phyloP scores from a whole-genome alignment of 2,797 vertebrate genomes.

The Takifugu ocellatus region DNA sequence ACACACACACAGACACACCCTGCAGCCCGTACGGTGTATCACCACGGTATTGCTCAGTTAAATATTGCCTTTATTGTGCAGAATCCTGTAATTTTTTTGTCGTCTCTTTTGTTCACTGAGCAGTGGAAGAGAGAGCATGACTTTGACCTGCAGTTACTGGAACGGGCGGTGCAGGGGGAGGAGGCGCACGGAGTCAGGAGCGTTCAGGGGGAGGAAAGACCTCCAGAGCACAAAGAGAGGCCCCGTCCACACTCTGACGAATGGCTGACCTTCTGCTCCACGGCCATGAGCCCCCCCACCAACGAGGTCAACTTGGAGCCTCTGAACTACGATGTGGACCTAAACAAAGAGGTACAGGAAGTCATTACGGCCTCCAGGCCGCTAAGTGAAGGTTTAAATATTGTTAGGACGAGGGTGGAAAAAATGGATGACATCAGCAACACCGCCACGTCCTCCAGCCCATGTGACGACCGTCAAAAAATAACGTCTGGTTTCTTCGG shows the following conservation, averaged over 20 bases:
- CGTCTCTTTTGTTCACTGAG: conserved; percentile 52
- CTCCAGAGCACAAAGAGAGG: conserved; percentile 78
- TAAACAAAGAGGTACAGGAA: conserved; percentile 86
- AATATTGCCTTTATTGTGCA: neutral
- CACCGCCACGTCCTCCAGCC: too few species aligned
- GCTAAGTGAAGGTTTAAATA: neutral
- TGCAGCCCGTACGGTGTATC: conserved; percentile 14
- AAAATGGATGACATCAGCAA: neutral
- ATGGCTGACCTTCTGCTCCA: conserved; percentile 83
- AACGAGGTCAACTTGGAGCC: conserved; percentile 86
- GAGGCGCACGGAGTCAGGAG: conserved; percentile 82
- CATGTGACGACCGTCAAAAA: too few species aligned
- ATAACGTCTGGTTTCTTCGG: too few species aligned
- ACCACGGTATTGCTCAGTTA: conserved; percentile 9
- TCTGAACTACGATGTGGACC: conserved; percentile 90
- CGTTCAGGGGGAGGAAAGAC: conserved; percentile 85
- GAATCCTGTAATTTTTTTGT: conserved; percentile 28
- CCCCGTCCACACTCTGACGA: conserved; percentile 86
- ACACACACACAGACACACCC: neutral
- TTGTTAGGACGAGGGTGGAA: neutral
- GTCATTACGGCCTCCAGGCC: neutral
- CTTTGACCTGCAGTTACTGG: conserved; percentile 97
- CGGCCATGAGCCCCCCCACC: conserved; percentile 69
- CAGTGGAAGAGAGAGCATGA: conserved; percentile 99
- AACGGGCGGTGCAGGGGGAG: conserved; percentile 85